Base-by-base conservation (phyloP, 2,113 vertebrate species). In the Pseudopipra pipra region DNA sequence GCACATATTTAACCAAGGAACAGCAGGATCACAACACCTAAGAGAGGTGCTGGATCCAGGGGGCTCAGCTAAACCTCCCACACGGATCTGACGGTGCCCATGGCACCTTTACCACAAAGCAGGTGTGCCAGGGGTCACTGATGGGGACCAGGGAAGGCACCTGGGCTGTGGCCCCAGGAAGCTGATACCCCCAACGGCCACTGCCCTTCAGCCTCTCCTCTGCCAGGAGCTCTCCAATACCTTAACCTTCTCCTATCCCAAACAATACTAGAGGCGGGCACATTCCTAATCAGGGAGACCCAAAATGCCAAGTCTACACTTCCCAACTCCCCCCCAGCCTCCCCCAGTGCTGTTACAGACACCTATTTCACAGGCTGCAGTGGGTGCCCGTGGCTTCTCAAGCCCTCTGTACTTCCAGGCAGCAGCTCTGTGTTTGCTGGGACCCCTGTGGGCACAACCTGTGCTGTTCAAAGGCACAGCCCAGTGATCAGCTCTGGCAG, bases 331-430 rank as follows among this genome's bases (percentile, higher is more conserved):
- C n/a, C 3, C 66, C 10, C 25, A 15, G 39, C 27, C 44, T 61
- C 44, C 43, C 66, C 37, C 59, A 37, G 12, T 0, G 0, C 28
- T 35, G 30, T 9, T 20, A 19, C 20, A 28, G 46, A 37, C 43
- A 68, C 39, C 1, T 16, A 9, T 28, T 55, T 16, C 70, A 81
- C 47, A 52, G 41, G 17, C 47, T 85, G 43, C 35, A n/a, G 0
- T 0, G 0, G 55, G 16, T 8, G 7, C 15, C 74, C 1, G 1
- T 4, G 75, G 66, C 44, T 72, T 56, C 72, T 24, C n/a, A 31
- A 62, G 31, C 11, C 33, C 55, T 56, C 51, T 22, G 54, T 44
- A 3, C 63, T 37, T 11, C 55, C 37, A 0, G 1, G 52, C 37
- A 61, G 20, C 22, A 76, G 9, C 30, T 72, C 56, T 16, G 0